Evolutionary conservation across 2,797 vertebrate genomes (phyloP), one percentile per base, ranked within the genome.

Genomic region (Heteromormyrus szaboi): DNA sequence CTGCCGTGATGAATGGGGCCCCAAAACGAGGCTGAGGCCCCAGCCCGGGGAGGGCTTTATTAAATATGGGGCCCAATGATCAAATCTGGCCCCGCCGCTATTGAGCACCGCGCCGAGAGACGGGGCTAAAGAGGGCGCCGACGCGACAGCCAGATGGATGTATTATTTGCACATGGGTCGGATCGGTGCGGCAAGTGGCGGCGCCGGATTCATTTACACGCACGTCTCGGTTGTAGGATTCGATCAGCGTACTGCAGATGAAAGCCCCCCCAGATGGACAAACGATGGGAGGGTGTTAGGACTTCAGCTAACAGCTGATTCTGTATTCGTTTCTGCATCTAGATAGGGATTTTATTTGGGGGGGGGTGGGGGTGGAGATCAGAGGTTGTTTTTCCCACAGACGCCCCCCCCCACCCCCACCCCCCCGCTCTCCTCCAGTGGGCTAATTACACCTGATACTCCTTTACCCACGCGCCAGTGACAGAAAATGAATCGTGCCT

Each of bases 21-120:
- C 62, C 90, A 90, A 90, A 89, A 92, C 90, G 90, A 90, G 91
- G 88, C 88, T 86, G 86, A 90, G 91, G 90, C 90, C 88, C 19
- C n/a, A 72, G 89, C 88, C 86, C 89, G 89, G 90, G 89, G 88
- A 91, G 89, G 89, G 90, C 91, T 93, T 93, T 92, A 93, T 93
- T 93, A 93, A 93, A 93, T 93, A 93, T 93, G 92, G 91, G 93
- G 91, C 89, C 89, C 59, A 88, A 90, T 94, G 92, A 94, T 92
- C 92, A 91, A 90, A 92, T 92, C 91, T 88, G 90, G 89, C 89
- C 92, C 91, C 29, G 86, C 81, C 90, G 90, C 91, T 93, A 92
- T 92, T 94, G 92, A 93, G 89, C 90, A 90, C 90, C 89, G 89
- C 84, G 46, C 54, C 79, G 25, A 76, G 88, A 90, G 91, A 92